Evolutionary conservation across 2,797 vertebrate species (phyloP).

Genomic region (Lepidocolaptes lacrymiger): DNA sequence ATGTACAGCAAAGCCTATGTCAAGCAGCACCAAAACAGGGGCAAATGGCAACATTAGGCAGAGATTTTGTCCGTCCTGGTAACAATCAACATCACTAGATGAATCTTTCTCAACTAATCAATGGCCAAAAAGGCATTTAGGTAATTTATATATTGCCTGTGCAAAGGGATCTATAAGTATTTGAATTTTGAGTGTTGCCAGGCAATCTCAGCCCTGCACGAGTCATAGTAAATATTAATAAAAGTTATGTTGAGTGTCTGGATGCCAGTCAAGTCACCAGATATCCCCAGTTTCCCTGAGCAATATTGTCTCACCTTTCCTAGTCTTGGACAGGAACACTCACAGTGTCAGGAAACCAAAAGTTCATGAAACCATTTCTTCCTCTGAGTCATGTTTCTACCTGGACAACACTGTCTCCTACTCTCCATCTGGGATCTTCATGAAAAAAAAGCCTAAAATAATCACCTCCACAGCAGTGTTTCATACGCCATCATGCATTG

Average conservation of each 20-base stretch:
- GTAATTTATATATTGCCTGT: background rate
- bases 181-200: background rate
- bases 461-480: constrained; percentile 30
- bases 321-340: background rate
- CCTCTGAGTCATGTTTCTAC: background rate
- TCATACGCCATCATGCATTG: background rate
- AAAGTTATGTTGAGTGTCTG: background rate
- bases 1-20: background rate
- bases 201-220: background rate
- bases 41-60: background rate
- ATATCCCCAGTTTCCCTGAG: background rate
- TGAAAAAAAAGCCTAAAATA: background rate
- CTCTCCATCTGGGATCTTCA: background rate
- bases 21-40: background rate
- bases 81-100: background rate
- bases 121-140: background rate
- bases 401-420: background rate
- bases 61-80: background rate
- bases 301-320: background rate
- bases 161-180: background rate
- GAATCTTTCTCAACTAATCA: background rate
- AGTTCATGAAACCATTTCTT: background rate
- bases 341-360: background rate
- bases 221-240: background rate
- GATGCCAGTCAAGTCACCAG: background rate